A percentile compares a stretch with the other conserved stretches of the same genome.
Evolutionary conservation across 1,140 invertebrate genomes (phyloP).

Genomic region (Reticulitermes speratus): DNA sequence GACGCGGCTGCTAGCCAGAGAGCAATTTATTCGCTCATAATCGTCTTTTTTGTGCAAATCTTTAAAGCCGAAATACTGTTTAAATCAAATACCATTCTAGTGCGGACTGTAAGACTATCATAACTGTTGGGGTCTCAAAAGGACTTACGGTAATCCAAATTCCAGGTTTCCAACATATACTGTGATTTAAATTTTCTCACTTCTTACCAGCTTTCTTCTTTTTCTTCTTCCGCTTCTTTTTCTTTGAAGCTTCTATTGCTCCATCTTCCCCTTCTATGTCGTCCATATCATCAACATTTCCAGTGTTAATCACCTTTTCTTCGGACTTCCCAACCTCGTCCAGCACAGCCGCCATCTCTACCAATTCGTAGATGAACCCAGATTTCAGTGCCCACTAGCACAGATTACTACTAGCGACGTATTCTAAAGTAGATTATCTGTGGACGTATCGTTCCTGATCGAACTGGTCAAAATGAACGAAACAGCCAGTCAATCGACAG

Average conservation of each 20-base stretch:
- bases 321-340: constrained; percentile 49
- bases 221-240: constrained; percentile 73
- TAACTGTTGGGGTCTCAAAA: not conserved
- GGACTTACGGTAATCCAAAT: not conserved
- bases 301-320: constrained; percentile 41
- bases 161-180: not conserved
- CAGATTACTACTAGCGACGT: too few relatives aligned
- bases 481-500: too few relatives aligned
- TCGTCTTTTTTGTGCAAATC: too few relatives aligned
- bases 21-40: not conserved
- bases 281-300: constrained; percentile 47
- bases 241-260: constrained; percentile 59
- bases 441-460: too few relatives aligned
- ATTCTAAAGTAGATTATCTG: too few relatives aligned
- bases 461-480: too few relatives aligned
- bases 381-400: too few relatives aligned
- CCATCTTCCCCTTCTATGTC: constrained; percentile 54
- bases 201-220: constrained; percentile 67
- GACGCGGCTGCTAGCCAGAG: too few relatives aligned
- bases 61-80: too few relatives aligned
- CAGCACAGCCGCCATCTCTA: constrained; percentile 52
- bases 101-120: not conserved
- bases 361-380: not conserved
- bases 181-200: not conserved
- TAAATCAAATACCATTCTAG: too few relatives aligned